Evolutionary conservation across 2,888 invertebrate species (phyloP).

Genomic region (Chaetogeoica ovagalla): DNA sequence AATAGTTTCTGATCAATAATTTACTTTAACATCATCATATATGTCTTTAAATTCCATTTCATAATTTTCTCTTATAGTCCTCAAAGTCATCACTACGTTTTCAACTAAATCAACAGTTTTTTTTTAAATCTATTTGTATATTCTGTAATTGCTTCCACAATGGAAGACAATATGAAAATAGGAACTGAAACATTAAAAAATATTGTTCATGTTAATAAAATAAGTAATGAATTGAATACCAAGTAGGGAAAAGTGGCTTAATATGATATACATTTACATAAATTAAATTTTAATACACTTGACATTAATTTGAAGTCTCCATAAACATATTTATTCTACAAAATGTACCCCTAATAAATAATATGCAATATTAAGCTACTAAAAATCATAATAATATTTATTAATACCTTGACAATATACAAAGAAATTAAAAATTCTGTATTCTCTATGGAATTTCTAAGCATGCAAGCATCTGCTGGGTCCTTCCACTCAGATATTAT

Average conservation of each 20-base stretch:
- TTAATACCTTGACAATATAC: conserved; percentile 5
- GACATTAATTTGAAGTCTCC: no score
- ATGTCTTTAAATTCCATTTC: conserved; percentile 33
- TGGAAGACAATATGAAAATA: conserved; percentile 35
- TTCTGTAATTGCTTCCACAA: conserved; percentile 36
- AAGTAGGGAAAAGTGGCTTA: no score
- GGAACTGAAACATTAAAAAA: conserved; percentile 15
- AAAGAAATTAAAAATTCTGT: conserved; percentile 37
- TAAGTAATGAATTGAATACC: no score
- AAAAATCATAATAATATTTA: not conserved
- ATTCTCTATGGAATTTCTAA: conserved; percentile 4
- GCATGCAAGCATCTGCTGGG: not conserved
- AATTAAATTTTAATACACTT: not conserved
- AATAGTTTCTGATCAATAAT: conserved; percentile 1
- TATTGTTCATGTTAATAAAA: no score
- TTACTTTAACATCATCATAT: conserved; percentile 23
- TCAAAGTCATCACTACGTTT: conserved; percentile 17
- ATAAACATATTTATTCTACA: no score
- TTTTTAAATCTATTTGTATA: conserved; percentile 31
- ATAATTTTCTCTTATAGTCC: conserved; percentile 16
- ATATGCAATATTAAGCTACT: not conserved
- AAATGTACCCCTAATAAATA: no score
- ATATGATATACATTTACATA: no score
- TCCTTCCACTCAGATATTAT: conserved; percentile 14
- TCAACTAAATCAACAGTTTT: conserved; percentile 27